Percentiles rank a stretch among this genome's conserved stretches.
phyloP scores from a whole-genome alignment of 2,113 vertebrate species.

The Actinemys pallida region DNA sequence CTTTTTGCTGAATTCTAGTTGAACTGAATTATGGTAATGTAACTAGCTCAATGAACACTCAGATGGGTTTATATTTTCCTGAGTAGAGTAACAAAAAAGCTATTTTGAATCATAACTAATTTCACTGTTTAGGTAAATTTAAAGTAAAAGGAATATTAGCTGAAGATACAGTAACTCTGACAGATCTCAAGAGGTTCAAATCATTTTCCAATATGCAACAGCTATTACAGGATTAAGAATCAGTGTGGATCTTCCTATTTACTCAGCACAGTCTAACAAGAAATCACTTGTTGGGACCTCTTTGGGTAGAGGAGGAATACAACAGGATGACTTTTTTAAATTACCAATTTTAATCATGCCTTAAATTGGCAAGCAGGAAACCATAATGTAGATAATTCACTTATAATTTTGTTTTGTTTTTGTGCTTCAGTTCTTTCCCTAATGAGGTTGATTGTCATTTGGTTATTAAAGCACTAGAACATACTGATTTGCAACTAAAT shows the following conservation, averaged over 20 bases:
- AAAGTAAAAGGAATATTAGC: too few species aligned
- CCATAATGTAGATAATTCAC: neutral
- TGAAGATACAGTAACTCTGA: neutral
- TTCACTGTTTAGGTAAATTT: too few species aligned
- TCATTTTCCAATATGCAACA: neutral
- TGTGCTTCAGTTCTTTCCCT: too few species aligned
- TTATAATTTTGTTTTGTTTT: neutral
- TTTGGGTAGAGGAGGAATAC: neutral
- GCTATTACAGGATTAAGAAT: neutral
- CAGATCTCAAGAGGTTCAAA: neutral
- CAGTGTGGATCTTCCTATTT: neutral
- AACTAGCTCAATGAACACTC: too few species aligned
- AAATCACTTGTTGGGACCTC: neutral
- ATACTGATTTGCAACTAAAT: too few species aligned
- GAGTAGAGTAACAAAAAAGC: too few species aligned
- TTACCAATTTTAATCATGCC: too few species aligned
- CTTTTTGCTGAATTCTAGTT: neutral
- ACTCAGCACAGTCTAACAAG: neutral
- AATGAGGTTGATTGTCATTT: too few species aligned
- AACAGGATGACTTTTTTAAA: too few species aligned
- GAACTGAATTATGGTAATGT: neutral
- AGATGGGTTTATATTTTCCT: too few species aligned
- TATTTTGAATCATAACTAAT: too few species aligned
- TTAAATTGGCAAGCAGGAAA: neutral
- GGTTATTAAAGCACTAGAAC: too few species aligned